Conservation (phyloP, 2,888 invertebrate genomes). For the Drosophila paracracens region DNA sequence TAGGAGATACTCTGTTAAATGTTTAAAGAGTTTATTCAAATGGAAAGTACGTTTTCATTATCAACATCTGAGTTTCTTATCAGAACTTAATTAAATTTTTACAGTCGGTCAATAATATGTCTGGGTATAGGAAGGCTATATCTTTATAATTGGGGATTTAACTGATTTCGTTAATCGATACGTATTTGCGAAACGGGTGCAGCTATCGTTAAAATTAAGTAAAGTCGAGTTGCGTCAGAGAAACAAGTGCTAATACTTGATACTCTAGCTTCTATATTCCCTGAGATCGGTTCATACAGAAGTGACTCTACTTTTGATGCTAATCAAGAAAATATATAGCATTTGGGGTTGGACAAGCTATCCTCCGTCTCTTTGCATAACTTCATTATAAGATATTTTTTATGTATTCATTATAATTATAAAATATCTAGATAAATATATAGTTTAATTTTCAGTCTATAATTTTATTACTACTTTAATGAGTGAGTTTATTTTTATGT, state of each 20-base stretch:
- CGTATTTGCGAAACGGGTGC: neutral
- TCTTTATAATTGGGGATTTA: neutral
- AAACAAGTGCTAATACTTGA: neutral
- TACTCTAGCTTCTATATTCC: no score
- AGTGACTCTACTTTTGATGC: neutral
- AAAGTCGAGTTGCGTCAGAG: neutral
- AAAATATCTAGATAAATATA: neutral
- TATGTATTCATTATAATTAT: neutral
- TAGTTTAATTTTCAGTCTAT: neutral
- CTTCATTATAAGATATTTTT: neutral
- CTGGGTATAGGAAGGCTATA: neutral
- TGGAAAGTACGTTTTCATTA: neutral
- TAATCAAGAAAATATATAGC: neutral
- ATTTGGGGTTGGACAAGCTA: neutral
- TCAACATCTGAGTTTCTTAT: neutral
- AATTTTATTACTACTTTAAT: neutral
- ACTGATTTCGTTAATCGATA: neutral
- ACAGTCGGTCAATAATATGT: neutral
- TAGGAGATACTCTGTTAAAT: neutral
- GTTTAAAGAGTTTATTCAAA: neutral
- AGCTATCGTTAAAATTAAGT: neutral
- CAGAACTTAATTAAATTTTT: neutral
- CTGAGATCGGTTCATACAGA: no score
- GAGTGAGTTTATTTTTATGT: neutral
- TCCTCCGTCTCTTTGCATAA: neutral